Base-by-base conservation (phyloP, 2,888 invertebrate genomes). In the Xestoiulus laeticollis region DNA sequence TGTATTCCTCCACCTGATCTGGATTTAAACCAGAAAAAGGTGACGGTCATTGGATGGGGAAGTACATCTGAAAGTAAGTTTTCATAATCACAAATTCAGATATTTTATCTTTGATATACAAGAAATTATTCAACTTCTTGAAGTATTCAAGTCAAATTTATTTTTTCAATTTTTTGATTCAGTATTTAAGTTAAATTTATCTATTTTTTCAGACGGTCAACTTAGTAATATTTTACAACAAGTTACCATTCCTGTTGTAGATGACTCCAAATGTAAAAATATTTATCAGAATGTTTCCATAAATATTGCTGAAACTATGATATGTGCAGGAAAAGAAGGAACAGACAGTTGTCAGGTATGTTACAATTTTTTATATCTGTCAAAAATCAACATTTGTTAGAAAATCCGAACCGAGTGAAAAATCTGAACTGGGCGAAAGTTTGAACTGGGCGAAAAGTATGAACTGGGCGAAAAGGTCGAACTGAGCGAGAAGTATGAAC, bases 271-370 rank as follows among this genome's bases (percentile, higher is more conserved):
- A 32, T 85, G 85, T 14, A n/a, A 6, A 5, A 22, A 33, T 22
- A 6, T 22, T 30, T 85, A 85, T 22, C 4, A 22, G n/a, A 85
- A 33, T 22, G 14, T 8, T 10, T n/a, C 32, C 22, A 8, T 85
- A 19, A n/a, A n/a, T n/a, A 85, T 85, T 32, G 32, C 26, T 85
- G 22, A 22, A 85, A 85, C 19, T n/a, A 85, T 85, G 85, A 19
- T 85, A 8, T 85, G 85, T 85, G 85, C 85, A 8, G 85, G 85
- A 8, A 6, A 8, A 10, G 85, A 32, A 30, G 85, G 38, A 85
- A 85, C 6, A 85, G 85, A 85, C 85, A 32, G 26, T 32, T 85
- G 85, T 14, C 85, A 85, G 38, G 85, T 85, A 8, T 4, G 78
- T 22, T 78, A 8, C 10, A 43, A 43, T 43, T 10, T 43, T 43